Conservation (phyloP, 2,113 vertebrate genomes). For the Ibidorhyncha struthersii region DNA sequence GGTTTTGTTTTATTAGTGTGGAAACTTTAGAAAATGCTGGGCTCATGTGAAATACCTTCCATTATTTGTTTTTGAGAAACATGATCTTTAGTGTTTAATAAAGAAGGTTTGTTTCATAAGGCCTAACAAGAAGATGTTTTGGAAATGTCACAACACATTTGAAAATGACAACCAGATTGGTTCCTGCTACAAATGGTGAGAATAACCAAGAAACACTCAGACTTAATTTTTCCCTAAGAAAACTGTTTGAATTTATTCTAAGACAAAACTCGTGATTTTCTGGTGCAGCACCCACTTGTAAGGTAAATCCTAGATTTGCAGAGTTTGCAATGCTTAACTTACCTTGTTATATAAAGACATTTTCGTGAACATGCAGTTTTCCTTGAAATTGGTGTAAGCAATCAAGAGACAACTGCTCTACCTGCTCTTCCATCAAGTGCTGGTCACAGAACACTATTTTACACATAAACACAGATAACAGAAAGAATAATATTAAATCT, state of each 20-base stretch:
- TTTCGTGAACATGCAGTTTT: constrained; percentile 46
- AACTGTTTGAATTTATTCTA: neutral
- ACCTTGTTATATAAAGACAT: neutral
- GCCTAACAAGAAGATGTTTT: neutral
- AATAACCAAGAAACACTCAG: neutral
- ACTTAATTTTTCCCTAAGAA: neutral
- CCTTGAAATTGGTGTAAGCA: constrained; percentile 48
- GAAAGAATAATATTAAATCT: constrained; percentile 61
- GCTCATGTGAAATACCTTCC: neutral
- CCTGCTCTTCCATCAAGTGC: constrained; percentile 39
- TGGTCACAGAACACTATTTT: constrained; percentile 32
- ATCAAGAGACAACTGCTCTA: constrained; percentile 31
- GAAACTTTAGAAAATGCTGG: neutral
- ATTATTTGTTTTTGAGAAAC: neutral
- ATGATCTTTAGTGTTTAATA: neutral
- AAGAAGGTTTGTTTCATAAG: neutral
- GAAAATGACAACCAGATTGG: neutral
- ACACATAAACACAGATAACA: constrained; percentile 58
- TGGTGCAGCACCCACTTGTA: neutral
- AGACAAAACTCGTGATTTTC: neutral
- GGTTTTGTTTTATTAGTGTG: neutral
- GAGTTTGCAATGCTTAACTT: neutral
- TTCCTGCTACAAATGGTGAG: neutral
- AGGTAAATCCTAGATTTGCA: neutral
- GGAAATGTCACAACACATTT: neutral